Evolutionary conservation across 2,113 vertebrate species (phyloP), one percentile per base, ranked within the genome.

Genomic region (Lasiurus borealis): DNA sequence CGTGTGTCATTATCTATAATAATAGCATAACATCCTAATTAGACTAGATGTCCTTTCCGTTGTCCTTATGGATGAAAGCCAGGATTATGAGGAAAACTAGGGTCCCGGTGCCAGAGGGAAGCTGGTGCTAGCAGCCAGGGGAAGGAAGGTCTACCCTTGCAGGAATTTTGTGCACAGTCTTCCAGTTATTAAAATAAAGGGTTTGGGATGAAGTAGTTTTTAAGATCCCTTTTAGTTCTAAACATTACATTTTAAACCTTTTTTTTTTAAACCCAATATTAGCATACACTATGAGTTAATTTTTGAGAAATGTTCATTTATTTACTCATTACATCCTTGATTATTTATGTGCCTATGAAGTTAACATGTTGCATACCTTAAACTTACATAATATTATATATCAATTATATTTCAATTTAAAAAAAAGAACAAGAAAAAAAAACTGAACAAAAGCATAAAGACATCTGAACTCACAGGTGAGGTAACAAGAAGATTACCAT

Each of bases 291-390:
- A 7, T 88, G 5, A 85, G 84, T 84, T 94, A 78, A 66, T 77
- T 94, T 88, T 90, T 73, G 15, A 72, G 23, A 23, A 16, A 25
- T 27, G 19, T 87, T 85, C 66, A 92, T 80, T 90, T 31, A 92
- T 71, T 83, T 46, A 69, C 48, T 90, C 2, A 76, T 59, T 19
- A 44, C 54, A 80, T 86, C 3, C 76, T 62, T 18, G 90, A 36
- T 93, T 84, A 44, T 40, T 78, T 59, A 84, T 62, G 12, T 69
- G 34, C 48, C 71, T 83, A 54, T 76, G 50, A 46, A 34, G 16
- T 66, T 50, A 83, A 46, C 21, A 83, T 8, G 23, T 93, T 76
- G 15, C 66, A 68, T 14, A 76, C 50, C 34, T 83, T 88, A 68
- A 75, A 46, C 27, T 44, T 88, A 54, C 6, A 82, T 23, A 66